Evolutionary conservation across 2,888 invertebrate species (phyloP), one percentile per base, ranked within the genome.

Genomic region (Ochlodes sylvanus): DNA sequence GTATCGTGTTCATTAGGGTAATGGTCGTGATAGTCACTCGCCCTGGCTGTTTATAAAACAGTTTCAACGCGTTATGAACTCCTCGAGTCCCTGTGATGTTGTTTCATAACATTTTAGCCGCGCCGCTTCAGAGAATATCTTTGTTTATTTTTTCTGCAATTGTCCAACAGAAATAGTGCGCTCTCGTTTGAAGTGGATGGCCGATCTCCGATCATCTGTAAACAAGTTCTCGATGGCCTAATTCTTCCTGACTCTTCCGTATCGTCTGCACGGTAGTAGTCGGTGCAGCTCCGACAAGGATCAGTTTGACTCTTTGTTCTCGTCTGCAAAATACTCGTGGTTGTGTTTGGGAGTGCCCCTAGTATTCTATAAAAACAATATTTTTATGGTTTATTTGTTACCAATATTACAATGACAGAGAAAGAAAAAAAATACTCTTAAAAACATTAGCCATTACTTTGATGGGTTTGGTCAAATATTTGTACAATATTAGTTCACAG

Each of bases 41-140:
- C 64, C 63, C 70, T 68, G 70, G 21, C 70, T 85, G 82, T 86
- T 85, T 84, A 81, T 75, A 73, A 81, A 81, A 79, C 82, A 83
- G 73, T 75, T 73, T 66, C 68, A 67, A 69, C 58, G 69, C 73
- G 77, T 80, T 85, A 86, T 86, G 85, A 83, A 84, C 85, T 86
- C 84, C 81, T 85, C 77, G 72, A 68, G 68, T 63, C 68, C 69
- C 73, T 77, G 72, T 77, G 67, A 67, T 61, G 78, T 77, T 81
- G 78, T 82, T 83, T 84, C 82, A 85, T 81, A 87, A 86, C 87
- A 87, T 81, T 84, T 79, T 77, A 80, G 74, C 72, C 68, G 61
- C 84, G 83, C 86, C 73, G 63, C 57, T 47, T 67, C 62, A 61
- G 34, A 47, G 62, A 61, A 67, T 61, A 21, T 44, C 15, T 14